Base-by-base conservation (phyloP, 2,797 vertebrate species). In the Melanotaenia boesemani region DNA sequence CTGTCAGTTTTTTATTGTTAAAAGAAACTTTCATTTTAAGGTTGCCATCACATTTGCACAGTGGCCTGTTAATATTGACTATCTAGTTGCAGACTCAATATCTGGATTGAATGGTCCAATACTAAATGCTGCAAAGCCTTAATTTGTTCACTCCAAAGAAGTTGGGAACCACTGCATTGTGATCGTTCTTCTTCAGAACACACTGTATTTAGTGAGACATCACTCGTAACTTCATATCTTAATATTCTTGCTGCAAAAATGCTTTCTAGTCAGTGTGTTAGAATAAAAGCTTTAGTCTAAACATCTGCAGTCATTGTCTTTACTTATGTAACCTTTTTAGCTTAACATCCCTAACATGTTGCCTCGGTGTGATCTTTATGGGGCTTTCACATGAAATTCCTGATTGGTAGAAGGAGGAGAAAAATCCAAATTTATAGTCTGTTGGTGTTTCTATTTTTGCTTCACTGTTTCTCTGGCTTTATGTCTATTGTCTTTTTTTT, bases 261-360 rank as follows among this genome's bases (percentile, higher is more conserved):
- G 7, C 6, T 48, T 7, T 48, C 18, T n/a, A 2, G 6, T 48
- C 46, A 18, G 8, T 46, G 18, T 46, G 44, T 20, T 8, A 7
- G 18, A 18, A 8, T 18, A 18, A 46, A 46, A 46, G 15, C 41
- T 44, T 44, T 44, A 15, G 15, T 44, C 16, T 44, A 44, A 44
- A 44, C 41, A 15, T 44, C 15, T 44, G 41, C 41, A 15, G 13
- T 16, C 13, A 44, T 13, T 16, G 11, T 39, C 2, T 39, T 39
- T 3, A 5, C 41, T 44, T 15, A 16, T 44, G 41, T 44, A 15
- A 44, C 41, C 41, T 18, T 46, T 63, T 75, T 16, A 60, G 18
- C 20, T 68, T 56, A 20, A 64, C 20, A 15, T 34, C 18, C 15
- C 5, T 50, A 37, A 69, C 62, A 20, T 66, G 44, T 74, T 74